These are phyloP conservation scores for Pterostichus niger DNA, from an alignment of 2,888 invertebrate genomes.

Conservation along the genomic window DNA sequence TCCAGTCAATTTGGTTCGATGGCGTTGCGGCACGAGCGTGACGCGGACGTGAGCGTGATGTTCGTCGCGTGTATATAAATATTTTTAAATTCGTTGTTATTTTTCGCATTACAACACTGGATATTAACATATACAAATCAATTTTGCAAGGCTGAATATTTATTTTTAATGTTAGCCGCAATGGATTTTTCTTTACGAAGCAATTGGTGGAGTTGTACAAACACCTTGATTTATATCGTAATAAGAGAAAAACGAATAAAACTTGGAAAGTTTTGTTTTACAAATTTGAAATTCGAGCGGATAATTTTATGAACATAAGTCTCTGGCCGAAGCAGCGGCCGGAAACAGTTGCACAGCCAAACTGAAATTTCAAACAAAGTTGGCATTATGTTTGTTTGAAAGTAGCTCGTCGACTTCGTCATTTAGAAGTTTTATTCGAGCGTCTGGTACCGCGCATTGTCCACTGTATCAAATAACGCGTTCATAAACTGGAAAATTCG, in stretches of 20 bases:
- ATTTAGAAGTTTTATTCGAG: conserved; percentile 46
- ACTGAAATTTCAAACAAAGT: conserved; percentile 45
- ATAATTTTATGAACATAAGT: conserved; percentile 57
- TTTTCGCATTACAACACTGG: conserved; percentile 14
- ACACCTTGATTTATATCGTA: conserved; percentile 44
- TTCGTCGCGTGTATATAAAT: conserved; percentile 39
- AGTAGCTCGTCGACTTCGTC: conserved; percentile 39
- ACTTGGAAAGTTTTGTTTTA: conserved; percentile 45
- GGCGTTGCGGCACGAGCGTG: not conserved
- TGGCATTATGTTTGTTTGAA: conserved; percentile 31
- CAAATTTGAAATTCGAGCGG: conserved; percentile 53
- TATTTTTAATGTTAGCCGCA: not conserved
- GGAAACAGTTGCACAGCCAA: conserved; percentile 1
- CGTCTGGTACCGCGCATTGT: conserved; percentile 8
- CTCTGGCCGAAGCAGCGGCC: conserved; percentile 26
- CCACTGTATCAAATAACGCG: conserved; percentile 47
- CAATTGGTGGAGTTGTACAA: conserved; percentile 8
- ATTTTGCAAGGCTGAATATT: conserved; percentile 28
- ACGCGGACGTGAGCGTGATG: conserved; percentile 12
- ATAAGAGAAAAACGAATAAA: conserved; percentile 46
- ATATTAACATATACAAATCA: conserved; percentile 49
- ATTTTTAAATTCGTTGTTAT: conserved; percentile 33
- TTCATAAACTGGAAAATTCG: conserved; percentile 49
- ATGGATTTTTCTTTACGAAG: conserved; percentile 9
- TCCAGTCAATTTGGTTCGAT: conserved; percentile 18